phyloP scores from a whole-genome alignment of 2,797 vertebrate species.

The Rhabdophis nuchalis region DNA sequence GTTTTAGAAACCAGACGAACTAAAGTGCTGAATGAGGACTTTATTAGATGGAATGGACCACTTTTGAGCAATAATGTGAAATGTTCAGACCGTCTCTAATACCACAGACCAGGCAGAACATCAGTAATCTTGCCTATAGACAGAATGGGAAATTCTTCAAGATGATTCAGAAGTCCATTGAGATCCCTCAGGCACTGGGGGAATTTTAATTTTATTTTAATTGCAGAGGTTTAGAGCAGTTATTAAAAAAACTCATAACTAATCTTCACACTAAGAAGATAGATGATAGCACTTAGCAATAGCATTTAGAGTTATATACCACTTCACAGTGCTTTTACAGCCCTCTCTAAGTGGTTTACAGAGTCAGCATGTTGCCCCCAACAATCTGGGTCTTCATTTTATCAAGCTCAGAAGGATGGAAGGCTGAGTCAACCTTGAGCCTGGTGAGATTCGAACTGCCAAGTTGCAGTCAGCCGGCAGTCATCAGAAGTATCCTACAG shows the following conservation, averaged over 20 bases:
- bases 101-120: background rate
- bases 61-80: background rate
- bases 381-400: too few species aligned
- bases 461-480: too few species aligned
- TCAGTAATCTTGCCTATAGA: background rate
- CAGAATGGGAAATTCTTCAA: background rate
- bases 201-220: background rate
- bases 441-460: too few species aligned
- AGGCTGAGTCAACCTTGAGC: too few species aligned
- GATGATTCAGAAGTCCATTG: background rate
- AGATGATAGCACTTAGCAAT: too few species aligned
- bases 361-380: too few species aligned
- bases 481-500: too few species aligned
- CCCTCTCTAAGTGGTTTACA: too few species aligned
- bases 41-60: background rate
- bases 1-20: background rate
- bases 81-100: background rate
- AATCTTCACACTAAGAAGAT: background rate
- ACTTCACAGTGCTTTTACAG: too few species aligned
- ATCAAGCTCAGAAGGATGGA: too few species aligned
- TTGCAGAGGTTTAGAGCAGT: background rate
- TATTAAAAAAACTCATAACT: background rate
- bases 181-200: background rate
- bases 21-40: background rate
- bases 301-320: too few species aligned